Evolutionary conservation across 2,113 vertebrate genomes (phyloP).

Genomic region (Etheostoma cragini): DNA sequence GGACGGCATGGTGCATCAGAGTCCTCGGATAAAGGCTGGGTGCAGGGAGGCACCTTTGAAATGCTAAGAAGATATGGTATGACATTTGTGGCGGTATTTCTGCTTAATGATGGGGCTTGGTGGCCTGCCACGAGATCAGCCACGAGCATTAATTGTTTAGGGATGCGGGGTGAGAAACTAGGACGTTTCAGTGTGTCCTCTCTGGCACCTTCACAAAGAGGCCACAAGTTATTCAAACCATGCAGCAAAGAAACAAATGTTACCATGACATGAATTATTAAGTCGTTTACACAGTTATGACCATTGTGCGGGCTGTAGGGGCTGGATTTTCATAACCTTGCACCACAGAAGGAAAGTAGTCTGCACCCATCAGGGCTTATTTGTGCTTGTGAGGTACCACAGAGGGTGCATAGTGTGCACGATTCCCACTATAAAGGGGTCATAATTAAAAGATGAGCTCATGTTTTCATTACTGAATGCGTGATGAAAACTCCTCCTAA

Average conservation of each 20-base stretch:
- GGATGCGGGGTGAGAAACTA: conserved; percentile 73
- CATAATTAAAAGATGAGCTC: conserved; percentile 74
- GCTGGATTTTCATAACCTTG: conserved; percentile 50
- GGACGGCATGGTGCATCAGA: conserved; percentile 64
- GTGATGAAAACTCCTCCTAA: conserved; percentile 79
- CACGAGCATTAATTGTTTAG: conserved; percentile 76
- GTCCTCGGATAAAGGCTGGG: conserved; percentile 62
- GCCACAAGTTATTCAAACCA: conserved; percentile 62
- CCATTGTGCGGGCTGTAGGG: conserved; percentile 54
- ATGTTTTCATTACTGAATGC: conserved; percentile 73
- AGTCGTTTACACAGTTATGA: conserved; percentile 54
- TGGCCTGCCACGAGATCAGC: conserved; percentile 76
- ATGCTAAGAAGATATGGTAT: conserved; percentile 77
- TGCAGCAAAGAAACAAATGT: conserved; percentile 56
- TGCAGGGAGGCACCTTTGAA: conserved; percentile 75
- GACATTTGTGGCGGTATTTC: conserved; percentile 69
- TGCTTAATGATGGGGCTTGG: conserved; percentile 78
- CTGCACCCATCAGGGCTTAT: conserved; percentile 38
- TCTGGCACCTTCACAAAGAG: conserved; percentile 78
- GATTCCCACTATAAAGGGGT: conserved; percentile 46
- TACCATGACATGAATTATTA: conserved; percentile 69
- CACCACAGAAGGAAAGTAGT: conserved; percentile 2
- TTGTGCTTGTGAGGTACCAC: conserved; percentile 45
- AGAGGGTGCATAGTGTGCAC: conserved; percentile 22
- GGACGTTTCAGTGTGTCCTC: conserved; percentile 58